Base-by-base conservation (phyloP, 2,888 invertebrate genomes). In the Diplolepis rosae region DNA sequence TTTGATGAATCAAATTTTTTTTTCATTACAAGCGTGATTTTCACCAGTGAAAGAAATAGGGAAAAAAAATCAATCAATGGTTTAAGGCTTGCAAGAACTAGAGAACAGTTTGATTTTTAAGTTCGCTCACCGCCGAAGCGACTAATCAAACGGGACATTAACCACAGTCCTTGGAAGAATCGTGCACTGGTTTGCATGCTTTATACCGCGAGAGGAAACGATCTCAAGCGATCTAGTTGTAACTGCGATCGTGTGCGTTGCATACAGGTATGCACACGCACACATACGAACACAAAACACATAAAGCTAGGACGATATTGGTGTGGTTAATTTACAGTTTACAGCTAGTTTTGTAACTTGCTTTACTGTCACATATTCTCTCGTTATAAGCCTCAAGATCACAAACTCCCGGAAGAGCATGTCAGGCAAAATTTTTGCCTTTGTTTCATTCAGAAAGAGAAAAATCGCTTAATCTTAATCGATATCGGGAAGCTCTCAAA, bases 81-180 rank as follows among this genome's bases (percentile, higher is more conserved):
- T 61, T 24, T 61, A 27, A 39, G 39, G 39, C 39, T 61, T 27
- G 61, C 39, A 39, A 61, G 39, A 61, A 61, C 61, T 61, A 24
- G 24, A 61, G 61, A 35, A 61, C 24, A 39, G 61, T 61, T 61
- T 9, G 39, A 56, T 56, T 56, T 35, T 56, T 56, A 35, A 52
- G 52, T 52, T 52, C 52, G 28, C 52, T 52, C 65, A 45, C 70
- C 67, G 74, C 50, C 72, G 74, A 78, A 82, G 79, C 80, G 82
- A 84, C 82, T 84, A 83, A 87, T 87, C 84, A 83, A 87, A 87
- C 86, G 87, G 86, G 84, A 87, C 86, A 86, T 84, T 85, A 86
- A 87, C 87, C 88, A 87, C 87, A 86, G 83, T 80, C 79, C 76
- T 72, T 70, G 68, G 70, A 65, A 71, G 73, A 77, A 78, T 78